Percentiles rank a stretch among this genome's conserved stretches.
These are phyloP conservation scores for Blastomussa wellsi DNA, from an alignment of 92 coral and sea anemone genomes.

Conservation along the genomic window DNA sequence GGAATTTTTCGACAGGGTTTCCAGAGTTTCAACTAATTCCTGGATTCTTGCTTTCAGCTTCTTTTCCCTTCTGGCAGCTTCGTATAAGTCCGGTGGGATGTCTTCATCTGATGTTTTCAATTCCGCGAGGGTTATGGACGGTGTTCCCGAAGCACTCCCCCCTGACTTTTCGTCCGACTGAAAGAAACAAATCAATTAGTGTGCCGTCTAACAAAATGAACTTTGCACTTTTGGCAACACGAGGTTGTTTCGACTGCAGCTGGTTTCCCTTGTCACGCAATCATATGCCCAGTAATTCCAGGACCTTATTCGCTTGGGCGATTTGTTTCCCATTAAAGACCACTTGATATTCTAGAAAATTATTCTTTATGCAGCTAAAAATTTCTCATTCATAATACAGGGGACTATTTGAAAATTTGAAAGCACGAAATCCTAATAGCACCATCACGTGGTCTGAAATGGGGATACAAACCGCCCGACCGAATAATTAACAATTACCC, in stretches of 20 bases:
- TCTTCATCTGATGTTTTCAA: conserved; percentile 90
- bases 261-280: not conserved
- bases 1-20: conserved; percentile 89
- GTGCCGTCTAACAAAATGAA: too few species aligned
- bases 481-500: too few species aligned
- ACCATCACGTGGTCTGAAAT: too few species aligned
- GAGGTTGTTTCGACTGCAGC: not conserved
- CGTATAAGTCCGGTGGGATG: conserved; percentile 89
- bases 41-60: conserved; percentile 88
- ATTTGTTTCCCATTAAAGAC: too few species aligned
- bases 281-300: not conserved
- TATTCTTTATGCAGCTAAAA: too few species aligned
- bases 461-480: too few species aligned
- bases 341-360: too few species aligned
- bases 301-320: not conserved
- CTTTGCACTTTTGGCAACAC: too few species aligned
- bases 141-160: conserved; percentile 68
- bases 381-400: too few species aligned
- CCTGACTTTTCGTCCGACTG: conserved; percentile 55
- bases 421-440: too few species aligned
- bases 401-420: too few species aligned
- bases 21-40: conserved; percentile 93
- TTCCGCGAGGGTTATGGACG: conserved; percentile 91
- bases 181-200: not conserved
- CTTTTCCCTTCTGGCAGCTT: conserved; percentile 92